Conservation (phyloP, 2,113 vertebrate genomes). For the Psophia crepitans region DNA sequence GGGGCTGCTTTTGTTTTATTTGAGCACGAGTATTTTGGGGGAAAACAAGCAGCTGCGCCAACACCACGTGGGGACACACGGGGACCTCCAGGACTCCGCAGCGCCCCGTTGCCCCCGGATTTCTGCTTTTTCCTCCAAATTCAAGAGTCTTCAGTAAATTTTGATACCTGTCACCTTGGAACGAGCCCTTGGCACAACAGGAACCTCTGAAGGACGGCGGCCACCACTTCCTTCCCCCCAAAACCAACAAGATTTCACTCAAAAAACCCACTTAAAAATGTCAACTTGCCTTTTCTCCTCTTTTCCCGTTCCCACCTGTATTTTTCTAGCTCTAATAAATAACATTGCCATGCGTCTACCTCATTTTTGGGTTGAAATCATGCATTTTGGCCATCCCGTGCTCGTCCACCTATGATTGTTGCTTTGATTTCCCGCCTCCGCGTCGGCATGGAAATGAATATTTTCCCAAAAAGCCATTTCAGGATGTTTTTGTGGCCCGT, state of each 20-base stretch:
- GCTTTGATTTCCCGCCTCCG: too few relatives aligned
- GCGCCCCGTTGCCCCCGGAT: too few relatives aligned
- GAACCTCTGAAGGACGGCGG: not conserved
- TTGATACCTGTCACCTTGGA: fast-evolving
- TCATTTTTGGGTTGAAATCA: not conserved
- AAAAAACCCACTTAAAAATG: not conserved
- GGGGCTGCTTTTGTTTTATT: not conserved
- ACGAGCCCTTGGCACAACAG: not conserved
- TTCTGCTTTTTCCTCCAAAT: not conserved
- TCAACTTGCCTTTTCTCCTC: not conserved
- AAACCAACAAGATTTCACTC: not conserved
- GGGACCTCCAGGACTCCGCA: not conserved
- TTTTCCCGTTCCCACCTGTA: not conserved
- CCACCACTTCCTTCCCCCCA: too few relatives aligned
- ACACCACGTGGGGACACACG: fast-evolving
- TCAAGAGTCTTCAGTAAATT: not conserved
- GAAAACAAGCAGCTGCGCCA: not conserved
- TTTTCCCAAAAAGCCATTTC: not conserved
- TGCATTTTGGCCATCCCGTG: fast-evolving
- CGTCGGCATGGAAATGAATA: fast-evolving
- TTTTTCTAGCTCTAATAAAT: not conserved
- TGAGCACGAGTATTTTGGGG: not conserved
- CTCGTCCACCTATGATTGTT: not conserved
- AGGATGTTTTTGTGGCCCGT: fast-evolving
- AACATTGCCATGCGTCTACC: fast-evolving